Evolutionary conservation across 1,140 invertebrate species (phyloP).

Genomic region (Cepaea nemoralis): DNA sequence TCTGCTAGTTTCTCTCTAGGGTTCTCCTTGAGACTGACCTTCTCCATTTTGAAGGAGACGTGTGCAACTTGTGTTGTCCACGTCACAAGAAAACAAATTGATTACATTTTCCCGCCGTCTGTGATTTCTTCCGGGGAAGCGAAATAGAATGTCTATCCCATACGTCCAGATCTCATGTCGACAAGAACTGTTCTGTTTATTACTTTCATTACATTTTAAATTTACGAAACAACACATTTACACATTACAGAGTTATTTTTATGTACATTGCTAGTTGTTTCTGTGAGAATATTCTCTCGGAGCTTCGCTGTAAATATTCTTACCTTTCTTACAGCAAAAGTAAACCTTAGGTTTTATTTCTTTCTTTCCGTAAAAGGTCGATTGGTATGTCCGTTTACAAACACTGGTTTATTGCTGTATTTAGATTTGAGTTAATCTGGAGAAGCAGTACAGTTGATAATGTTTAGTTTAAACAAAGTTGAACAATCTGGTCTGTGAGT

Average conservation of each 20-base stretch:
- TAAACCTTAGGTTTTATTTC: too few relatives aligned
- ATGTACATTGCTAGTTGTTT: background rate
- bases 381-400: too few relatives aligned
- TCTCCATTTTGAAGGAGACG: conserved; percentile 3
- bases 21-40: background rate
- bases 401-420: too few relatives aligned
- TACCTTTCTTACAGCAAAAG: too few relatives aligned
- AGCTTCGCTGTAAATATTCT: background rate
- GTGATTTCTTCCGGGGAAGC: background rate
- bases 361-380: too few relatives aligned
- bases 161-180: background rate
- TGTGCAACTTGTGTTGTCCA: background rate
- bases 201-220: background rate
- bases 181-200: background rate
- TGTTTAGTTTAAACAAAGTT: too few relatives aligned
- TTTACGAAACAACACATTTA: background rate
- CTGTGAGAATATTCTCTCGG: too few relatives aligned
- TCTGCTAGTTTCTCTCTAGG: background rate
- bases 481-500: background rate
- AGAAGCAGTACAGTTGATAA: too few relatives aligned
- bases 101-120: background rate
- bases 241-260: conserved; percentile 5
- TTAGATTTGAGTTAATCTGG: too few relatives aligned
- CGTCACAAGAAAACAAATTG: background rate
- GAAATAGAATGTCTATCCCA: too few relatives aligned